A percentile compares a stretch with the other conserved stretches of the same genome.
phyloP scores from a whole-genome alignment of 92 coral and sea anemone genomes.

The Umimayanthus kanabou region DNA sequence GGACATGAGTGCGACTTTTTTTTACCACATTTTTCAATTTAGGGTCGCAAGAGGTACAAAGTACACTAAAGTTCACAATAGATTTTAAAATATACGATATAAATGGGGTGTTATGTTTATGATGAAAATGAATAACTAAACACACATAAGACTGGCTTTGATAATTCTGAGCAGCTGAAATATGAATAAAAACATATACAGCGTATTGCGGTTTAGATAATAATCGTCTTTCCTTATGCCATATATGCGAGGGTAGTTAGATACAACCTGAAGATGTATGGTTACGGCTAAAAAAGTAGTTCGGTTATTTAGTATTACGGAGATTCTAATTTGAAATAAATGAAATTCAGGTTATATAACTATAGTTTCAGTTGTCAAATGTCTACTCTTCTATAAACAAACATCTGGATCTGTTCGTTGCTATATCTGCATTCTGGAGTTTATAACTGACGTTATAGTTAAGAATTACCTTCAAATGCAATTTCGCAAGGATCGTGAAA shows the following conservation, averaged over 20 bases:
- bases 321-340: slow-evolving; percentile 11
- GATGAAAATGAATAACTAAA: too few species aligned
- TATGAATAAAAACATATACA: background rate
- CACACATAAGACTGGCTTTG: background rate
- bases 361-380: background rate
- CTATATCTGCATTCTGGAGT: background rate
- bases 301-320: background rate
- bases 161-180: background rate
- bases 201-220: background rate
- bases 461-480: background rate
- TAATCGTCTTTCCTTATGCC: background rate
- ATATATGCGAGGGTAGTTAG: background rate
- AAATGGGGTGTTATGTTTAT: too few species aligned
- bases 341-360: background rate
- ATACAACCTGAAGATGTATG: background rate
- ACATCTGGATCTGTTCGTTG: background rate
- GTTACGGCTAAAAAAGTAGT: background rate
- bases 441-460: background rate
- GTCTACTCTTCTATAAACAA: background rate
- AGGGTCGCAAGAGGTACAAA: background rate
- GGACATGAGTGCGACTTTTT: background rate
- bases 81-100: background rate
- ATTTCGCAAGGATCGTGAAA: background rate
- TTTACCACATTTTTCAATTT: background rate
- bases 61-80: too few species aligned